Base-by-base conservation (phyloP, 1,140 invertebrate genomes). In the Pogonomyrmex californicus region DNA sequence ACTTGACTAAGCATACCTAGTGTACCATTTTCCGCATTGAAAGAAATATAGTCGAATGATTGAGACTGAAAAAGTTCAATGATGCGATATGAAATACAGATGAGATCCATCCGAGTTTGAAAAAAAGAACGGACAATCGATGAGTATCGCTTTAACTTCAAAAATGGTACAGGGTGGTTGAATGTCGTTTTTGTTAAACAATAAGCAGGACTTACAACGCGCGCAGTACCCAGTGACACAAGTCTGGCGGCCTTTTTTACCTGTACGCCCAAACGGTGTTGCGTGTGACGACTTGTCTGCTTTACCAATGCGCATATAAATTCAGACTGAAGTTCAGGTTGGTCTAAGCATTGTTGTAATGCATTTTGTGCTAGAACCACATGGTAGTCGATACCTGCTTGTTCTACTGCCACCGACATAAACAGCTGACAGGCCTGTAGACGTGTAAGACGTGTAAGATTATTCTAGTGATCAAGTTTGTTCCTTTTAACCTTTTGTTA, bases 351-450 rank as follows among this genome's bases (percentile, higher is more conserved):
- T 92, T 98, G 97, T 93, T 98, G 98, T 63, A 99, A 96, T 10
- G 98, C 98, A 94, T 99, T 99, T 96, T 99, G 99, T 36, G 98
- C 98, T 86, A 99, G 96, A 66, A 98, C 98, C 90, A 99, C 98
- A 93, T 99, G 99, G 94, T 99, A 99, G 95, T 99, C 99, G 91
- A 99, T 99, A 90, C 98, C 98, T 54, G 98, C 98, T 91, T 99
- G 98, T 95, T 99, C 99, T 86, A 99, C 97, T 23, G 97, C 97
- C 87, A 99, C 98, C 23, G 98, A 99, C 96, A 98, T 99, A 95
- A 99, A 99, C 90, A 99, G 96, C 93, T 99, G 98, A 90, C 98
- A 97, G 94, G 98, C 98, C 98, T 99, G 95, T 76, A 77, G 58
- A 87, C 14, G 3, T 83, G 17, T 23, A 23, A 23, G 23, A 23